A percentile compares a stretch with the other conserved stretches of the same genome.
These are phyloP conservation scores for Idaea straminata DNA, from an alignment of 2,888 invertebrate species.

Conservation along the genomic window DNA sequence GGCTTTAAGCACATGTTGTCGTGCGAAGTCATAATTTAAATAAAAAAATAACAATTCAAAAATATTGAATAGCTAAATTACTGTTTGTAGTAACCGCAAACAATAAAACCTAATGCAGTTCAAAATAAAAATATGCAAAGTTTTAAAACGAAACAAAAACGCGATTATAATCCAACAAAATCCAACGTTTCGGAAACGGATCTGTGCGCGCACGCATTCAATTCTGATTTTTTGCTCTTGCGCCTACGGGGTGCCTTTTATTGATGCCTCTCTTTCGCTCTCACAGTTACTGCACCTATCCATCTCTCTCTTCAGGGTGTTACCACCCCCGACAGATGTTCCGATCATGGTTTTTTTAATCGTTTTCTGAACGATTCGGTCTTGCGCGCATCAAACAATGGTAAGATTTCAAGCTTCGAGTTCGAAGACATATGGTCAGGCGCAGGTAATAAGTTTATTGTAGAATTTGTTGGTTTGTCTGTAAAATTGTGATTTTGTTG, in stretches of 20 bases:
- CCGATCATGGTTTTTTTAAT: conserved; percentile 42
- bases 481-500: not conserved
- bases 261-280: not conserved
- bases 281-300: not conserved
- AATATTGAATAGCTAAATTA: not conserved
- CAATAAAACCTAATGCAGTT: not conserved
- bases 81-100: not conserved
- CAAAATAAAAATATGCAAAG: not conserved
- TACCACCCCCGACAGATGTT: conserved; percentile 52
- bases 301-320: not conserved
- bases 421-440: conserved; percentile 35
- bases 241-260: conserved; percentile 3
- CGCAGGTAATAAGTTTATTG: conserved; percentile 38
- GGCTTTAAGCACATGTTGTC: no score
- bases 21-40: no score
- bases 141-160: conserved; percentile 13
- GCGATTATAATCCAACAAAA: conserved; percentile 10
- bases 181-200: conserved; percentile 41
- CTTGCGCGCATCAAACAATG: conserved; percentile 48
- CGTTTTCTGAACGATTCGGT: conserved; percentile 42
- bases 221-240: conserved; percentile 21
- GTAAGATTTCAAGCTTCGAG: conserved; percentile 34
- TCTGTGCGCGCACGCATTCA: conserved; percentile 40
- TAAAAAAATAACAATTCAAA: not conserved
- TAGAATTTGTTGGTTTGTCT: not conserved